Evolutionary conservation across 1,140 invertebrate genomes (phyloP).

Genomic region (Drosophila lacertosa): DNA sequence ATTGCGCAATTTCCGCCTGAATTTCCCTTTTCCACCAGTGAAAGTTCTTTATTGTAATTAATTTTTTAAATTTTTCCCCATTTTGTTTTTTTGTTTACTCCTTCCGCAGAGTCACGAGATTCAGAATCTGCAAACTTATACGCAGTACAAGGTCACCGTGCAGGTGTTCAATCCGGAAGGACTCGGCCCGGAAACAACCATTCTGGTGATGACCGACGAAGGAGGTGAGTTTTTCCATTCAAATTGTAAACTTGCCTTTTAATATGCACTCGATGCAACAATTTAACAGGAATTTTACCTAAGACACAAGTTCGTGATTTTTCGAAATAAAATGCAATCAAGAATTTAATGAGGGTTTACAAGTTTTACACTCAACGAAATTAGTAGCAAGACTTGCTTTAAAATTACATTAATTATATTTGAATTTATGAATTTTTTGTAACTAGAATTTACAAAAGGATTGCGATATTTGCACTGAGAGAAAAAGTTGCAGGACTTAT

Average conservation of each 20-base stretch:
- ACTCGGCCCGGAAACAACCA: slow-evolving; percentile 88
- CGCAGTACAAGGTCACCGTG: slow-evolving; percentile 90
- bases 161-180: slow-evolving; percentile 92
- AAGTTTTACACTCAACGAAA: background rate
- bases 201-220: slow-evolving; percentile 92
- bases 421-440: too few relatives aligned
- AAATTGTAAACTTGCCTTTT: background rate
- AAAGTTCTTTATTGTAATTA: slow-evolving; percentile 15
- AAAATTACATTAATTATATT: too few relatives aligned
- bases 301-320: too few relatives aligned
- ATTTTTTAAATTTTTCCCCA: slow-evolving; percentile 54
- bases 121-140: slow-evolving; percentile 89
- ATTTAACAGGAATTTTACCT: background rate
- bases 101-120: slow-evolving; percentile 90
- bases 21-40: slow-evolving; percentile 3
- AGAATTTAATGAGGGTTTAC: background rate
- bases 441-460: too few relatives aligned
- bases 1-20: slow-evolving; percentile 75
- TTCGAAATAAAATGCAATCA: too few relatives aligned
- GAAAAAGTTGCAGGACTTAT: too few relatives aligned
- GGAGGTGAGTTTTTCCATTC: slow-evolving; percentile 87
- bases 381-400: too few relatives aligned
- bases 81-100: slow-evolving; percentile 66
- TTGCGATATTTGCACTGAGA: too few relatives aligned
- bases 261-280: too few relatives aligned